phyloP scores from a whole-genome alignment of 2,797 vertebrate genomes.

The Esox masquinongy region DNA sequence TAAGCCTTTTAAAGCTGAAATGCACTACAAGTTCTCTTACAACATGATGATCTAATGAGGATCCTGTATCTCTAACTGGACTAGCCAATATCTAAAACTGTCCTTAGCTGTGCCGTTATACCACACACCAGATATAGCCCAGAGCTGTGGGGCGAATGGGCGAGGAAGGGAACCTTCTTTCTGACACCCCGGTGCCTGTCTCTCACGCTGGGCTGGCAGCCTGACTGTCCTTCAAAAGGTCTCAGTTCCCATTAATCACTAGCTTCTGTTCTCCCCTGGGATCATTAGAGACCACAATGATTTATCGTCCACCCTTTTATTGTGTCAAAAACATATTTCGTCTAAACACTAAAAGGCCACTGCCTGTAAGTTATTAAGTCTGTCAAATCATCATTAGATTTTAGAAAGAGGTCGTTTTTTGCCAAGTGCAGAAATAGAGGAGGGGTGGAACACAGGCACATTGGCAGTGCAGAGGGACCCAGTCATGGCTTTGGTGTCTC shows the following conservation, averaged over 20 bases:
- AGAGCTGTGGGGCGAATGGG: not conserved
- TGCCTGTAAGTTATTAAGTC: conserved; percentile 49
- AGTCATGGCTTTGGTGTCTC: not conserved
- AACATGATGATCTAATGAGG: too few species aligned
- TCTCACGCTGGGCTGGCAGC: conserved; percentile 5
- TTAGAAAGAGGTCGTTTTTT: conserved; percentile 22
- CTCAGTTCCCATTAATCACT: conserved; percentile 44
- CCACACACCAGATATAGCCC: not conserved
- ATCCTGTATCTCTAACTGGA: too few species aligned
- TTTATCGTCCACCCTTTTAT: conserved; percentile 55
- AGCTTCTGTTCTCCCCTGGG: conserved; percentile 26
- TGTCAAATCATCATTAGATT: conserved; percentile 50
- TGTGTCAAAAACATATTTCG: conserved; percentile 55
- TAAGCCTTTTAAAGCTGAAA: too few species aligned
- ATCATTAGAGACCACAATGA: conserved; percentile 63
- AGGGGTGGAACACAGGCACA: not conserved
- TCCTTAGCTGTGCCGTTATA: not conserved
- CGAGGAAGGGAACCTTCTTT: not conserved
- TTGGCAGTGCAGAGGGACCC: not conserved
- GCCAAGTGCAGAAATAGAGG: conserved; percentile 14
- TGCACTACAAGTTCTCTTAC: too few species aligned
- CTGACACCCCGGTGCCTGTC: conserved; percentile 1
- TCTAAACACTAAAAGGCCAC: conserved; percentile 38
- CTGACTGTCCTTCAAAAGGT: conserved; percentile 40
- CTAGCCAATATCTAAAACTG: too few species aligned